Evolutionary conservation across 2,888 invertebrate genomes (phyloP).

Genomic region (Pseudeuparius sepicola): DNA sequence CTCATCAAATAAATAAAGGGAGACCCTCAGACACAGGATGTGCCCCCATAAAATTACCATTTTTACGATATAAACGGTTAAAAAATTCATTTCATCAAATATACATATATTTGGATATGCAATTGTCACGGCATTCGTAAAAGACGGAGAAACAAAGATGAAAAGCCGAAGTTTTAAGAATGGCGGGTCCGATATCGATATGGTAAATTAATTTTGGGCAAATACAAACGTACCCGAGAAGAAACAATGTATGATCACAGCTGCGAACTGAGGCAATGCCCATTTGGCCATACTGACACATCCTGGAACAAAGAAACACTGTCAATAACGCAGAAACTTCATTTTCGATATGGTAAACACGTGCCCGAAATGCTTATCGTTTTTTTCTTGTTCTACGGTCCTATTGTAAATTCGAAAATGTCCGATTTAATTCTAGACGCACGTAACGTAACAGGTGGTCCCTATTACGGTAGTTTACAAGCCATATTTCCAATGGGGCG

Average conservation of each 20-base stretch:
- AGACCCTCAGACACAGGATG: too few relatives aligned
- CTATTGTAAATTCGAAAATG: too few relatives aligned
- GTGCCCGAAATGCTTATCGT: too few relatives aligned
- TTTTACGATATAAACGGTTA: constrained; percentile 2
- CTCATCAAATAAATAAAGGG: too few relatives aligned
- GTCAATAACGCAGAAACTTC: constrained; percentile 18
- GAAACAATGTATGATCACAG: constrained; percentile 37
- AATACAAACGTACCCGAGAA: constrained; percentile 18
- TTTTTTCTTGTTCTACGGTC: too few relatives aligned
- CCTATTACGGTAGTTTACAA: too few relatives aligned
- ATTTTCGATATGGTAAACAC: too few relatives aligned
- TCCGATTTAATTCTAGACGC: too few relatives aligned
- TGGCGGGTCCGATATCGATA: constrained; percentile 1
- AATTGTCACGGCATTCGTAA: constrained; percentile 3
- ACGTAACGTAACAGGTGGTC: too few relatives aligned
- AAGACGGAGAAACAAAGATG: background rate
- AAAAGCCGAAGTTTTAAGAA: background rate
- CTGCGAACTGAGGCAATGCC: constrained; percentile 35
- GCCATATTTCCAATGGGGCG: too few relatives aligned
- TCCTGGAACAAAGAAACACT: constrained; percentile 36
- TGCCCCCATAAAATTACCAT: constrained; percentile 1
- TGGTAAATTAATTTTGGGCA: constrained; percentile 1
- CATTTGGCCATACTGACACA: constrained; percentile 37
- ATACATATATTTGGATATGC: constrained; percentile 2
- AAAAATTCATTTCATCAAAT: constrained; percentile 2